These are phyloP conservation scores for Astropecten irregularis DNA, from an alignment of 53 echinoderm and acorn worm species.

Conservation along the genomic window DNA sequence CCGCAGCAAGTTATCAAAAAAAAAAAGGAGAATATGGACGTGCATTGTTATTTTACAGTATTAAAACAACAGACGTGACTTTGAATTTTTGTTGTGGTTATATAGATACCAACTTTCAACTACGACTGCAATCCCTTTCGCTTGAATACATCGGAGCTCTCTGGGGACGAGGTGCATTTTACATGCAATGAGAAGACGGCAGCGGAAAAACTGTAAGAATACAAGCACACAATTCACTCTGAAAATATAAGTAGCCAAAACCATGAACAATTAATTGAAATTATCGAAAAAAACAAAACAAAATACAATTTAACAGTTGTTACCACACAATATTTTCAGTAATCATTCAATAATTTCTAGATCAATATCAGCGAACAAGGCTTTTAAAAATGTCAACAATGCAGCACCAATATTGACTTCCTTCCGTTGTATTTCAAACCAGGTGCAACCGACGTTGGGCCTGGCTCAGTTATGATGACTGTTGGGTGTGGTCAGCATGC, in stretches of 20 bases:
- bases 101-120: slow-evolving; percentile 35
- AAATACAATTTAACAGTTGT: too few relatives aligned
- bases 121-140: slow-evolving; percentile 42
- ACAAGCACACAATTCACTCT: neutral
- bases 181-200: neutral
- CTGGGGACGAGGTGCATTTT: neutral
- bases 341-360: too few relatives aligned
- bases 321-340: too few relatives aligned
- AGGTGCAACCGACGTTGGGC: slow-evolving; percentile 46
- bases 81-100: neutral
- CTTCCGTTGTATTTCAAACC: neutral
- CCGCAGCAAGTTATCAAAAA: too few relatives aligned
- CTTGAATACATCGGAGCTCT: neutral
- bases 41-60: too few relatives aligned
- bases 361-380: too few relatives aligned
- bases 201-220: slow-evolving; percentile 27
- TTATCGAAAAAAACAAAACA: neutral
- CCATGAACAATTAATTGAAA: neutral
- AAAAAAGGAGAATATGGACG: too few relatives aligned
- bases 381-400: too few relatives aligned
- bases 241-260: neutral
- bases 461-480: slow-evolving; percentile 42
- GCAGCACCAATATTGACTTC: too few relatives aligned
- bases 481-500: slow-evolving; percentile 72
- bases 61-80: too few relatives aligned